Conservation (phyloP, 2,113 vertebrate genomes). For the Poicephalus meyeri region DNA sequence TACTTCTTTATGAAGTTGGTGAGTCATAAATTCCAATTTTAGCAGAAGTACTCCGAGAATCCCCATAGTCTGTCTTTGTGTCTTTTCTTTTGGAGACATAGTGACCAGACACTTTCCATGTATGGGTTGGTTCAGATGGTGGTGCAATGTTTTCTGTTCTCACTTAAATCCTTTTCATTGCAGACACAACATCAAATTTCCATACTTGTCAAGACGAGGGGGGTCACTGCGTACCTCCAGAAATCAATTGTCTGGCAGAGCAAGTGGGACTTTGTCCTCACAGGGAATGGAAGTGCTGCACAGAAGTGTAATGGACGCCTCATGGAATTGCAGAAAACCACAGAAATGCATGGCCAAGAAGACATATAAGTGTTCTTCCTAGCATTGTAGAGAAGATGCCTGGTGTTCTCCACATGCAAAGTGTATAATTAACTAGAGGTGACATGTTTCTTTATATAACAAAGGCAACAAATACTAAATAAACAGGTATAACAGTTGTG, state of each 20-base stretch:
- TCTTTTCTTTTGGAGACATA: neutral
- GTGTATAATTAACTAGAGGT: neutral
- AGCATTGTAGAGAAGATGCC: neutral
- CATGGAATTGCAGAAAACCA: neutral
- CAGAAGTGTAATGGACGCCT: neutral
- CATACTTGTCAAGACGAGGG: neutral
- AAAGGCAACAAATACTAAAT: neutral
- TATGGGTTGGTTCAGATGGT: neutral
- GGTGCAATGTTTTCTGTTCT: neutral
- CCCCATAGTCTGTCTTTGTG: neutral
- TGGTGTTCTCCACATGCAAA: neutral
- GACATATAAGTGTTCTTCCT: neutral
- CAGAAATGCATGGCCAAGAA: neutral
- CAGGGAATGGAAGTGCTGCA: conserved; percentile 42
- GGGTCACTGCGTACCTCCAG: conserved; percentile 13
- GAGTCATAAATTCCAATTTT: neutral
- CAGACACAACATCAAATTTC: conserved; percentile 27
- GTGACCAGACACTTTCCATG: neutral
- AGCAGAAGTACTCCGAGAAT: neutral
- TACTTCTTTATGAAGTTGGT: neutral
- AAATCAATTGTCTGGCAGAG: neutral
- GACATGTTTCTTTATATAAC: neutral
- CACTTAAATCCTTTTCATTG: neutral
- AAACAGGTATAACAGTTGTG: neutral
- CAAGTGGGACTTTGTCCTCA: conserved; percentile 7